Evolutionary conservation across 92 coral and sea anemone species (phyloP).

Genomic region (Epizoanthus ramosus): DNA sequence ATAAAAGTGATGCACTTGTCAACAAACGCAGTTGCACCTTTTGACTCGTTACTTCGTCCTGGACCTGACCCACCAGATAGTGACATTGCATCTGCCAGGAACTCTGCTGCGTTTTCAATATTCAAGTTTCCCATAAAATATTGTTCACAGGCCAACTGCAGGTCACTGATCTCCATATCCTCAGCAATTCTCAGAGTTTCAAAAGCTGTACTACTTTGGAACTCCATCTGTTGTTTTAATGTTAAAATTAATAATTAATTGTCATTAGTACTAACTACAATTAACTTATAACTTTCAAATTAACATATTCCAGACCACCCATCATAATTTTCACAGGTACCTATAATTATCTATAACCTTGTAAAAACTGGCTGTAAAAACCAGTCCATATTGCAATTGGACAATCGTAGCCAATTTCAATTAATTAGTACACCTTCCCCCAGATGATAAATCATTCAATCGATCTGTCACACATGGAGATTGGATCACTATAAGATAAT

Average conservation of each 20-base stretch:
- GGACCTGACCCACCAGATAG: constrained; percentile 67
- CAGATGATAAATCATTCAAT: no score
- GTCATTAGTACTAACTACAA: not conserved
- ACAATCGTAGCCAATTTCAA: no score
- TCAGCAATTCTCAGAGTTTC: constrained; percentile 88
- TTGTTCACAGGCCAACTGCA: constrained; percentile 87
- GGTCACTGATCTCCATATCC: constrained; percentile 76
- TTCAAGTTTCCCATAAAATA: constrained; percentile 74
- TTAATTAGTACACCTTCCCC: no score
- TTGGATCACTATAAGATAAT: no score
- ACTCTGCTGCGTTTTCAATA: constrained; percentile 84
- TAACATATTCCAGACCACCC: not conserved
- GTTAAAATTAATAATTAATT: not conserved
- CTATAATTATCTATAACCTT: no score
- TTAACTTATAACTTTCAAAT: not conserved
- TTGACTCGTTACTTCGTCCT: constrained; percentile 34
- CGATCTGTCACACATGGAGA: no score
- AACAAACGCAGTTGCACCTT: constrained; percentile 78
- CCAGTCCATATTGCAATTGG: no score
- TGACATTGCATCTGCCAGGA: constrained; percentile 84
- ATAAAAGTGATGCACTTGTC: constrained; percentile 80
- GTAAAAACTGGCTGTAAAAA: no score
- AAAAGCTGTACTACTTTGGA: constrained; percentile 72
- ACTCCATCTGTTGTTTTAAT: constrained; percentile 63
- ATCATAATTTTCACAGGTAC: no score